Base-by-base conservation (phyloP, 2,797 vertebrate genomes). In the Muscicapa comitata region DNA sequence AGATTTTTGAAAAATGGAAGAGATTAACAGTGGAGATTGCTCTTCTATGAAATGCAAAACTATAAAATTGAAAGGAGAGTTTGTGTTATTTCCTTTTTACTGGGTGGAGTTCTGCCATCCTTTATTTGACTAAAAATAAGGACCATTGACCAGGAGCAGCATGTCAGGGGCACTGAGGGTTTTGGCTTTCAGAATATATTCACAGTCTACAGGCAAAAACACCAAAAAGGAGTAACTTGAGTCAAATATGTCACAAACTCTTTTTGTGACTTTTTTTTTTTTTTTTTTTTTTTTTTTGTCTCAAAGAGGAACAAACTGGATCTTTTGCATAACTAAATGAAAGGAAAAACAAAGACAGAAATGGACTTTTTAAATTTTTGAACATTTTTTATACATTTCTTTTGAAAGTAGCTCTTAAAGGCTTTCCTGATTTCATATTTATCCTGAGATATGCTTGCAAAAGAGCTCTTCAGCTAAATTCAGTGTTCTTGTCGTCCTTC, bases 81-180 rank as follows among this genome's bases (percentile, higher is more conserved):
- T 65, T 63, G 18, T 43, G 24, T 47, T 62, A 14, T 4, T 67
- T 79, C n/a, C 6, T 51, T 23, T 58, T 93, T 26, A n/a, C 45
- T 55, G n/a, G 2, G 3, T 59, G 53, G 48, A 53, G 40, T 26
- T 74, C 21, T 62, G 33, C 18, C 54, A 45, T 13, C 7, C 16
- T 62, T 70, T 68, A 10, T 71, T 70, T 84, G 20, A 45, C 9
- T n/a, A 61, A 28, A 65, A 75, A n/a, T 37, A 37, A 58, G 42
- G 14, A 53, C 10, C 19, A 65, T 13, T 1, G 3, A 45, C 10
- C 0, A 2, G 28, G 50, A 51, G 11, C 5, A 40, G 20, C 3
- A 5, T 19, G 8, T 38, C 50, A 86, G 45, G 31, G 33, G 4
- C 37, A 70, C 35, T 29, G 31, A 76, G 13, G 12, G 5, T 25